These are phyloP conservation scores for Alcis repandata DNA, from an alignment of 2,888 invertebrate species.

Conservation along the genomic window DNA sequence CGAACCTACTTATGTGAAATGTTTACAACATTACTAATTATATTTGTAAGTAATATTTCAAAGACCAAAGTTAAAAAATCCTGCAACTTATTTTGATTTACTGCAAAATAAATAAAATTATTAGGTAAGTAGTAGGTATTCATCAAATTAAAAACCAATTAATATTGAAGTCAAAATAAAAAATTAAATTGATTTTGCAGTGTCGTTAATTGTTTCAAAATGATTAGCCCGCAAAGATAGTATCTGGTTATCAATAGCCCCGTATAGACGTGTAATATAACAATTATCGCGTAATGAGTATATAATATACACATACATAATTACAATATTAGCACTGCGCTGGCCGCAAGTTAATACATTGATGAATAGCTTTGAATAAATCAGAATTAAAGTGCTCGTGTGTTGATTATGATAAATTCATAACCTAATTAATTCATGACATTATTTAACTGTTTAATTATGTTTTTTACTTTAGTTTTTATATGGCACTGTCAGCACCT, in stretches of 20 bases:
- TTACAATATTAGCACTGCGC: not conserved
- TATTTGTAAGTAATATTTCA: not conserved
- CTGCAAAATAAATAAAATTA: no score
- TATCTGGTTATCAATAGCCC: not conserved
- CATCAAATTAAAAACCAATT: no score
- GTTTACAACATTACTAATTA: not conserved
- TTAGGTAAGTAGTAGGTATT: no score
- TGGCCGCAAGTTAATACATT: slow-evolving; percentile 6
- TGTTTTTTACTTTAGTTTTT: slow-evolving; percentile 33
- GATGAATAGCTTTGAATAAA: slow-evolving; percentile 37
- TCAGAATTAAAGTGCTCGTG: slow-evolving; percentile 33
- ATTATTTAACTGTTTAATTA: slow-evolving; percentile 34
- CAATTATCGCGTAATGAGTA: slow-evolving; percentile 12
- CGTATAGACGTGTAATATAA: not conserved
- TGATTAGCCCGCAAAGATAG: not conserved
- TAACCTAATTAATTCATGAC: slow-evolving; percentile 42
- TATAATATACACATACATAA: slow-evolving; percentile 12
- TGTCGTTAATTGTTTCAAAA: no score
- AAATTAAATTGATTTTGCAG: no score
- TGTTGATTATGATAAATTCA: slow-evolving; percentile 35
- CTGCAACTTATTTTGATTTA: no score
- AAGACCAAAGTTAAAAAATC: no score
- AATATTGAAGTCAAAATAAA: no score
- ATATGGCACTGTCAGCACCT: slow-evolving; percentile 34
- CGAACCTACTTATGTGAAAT: slow-evolving; percentile 1